These are phyloP conservation scores for Spermophilus dauricus DNA, from an alignment of 2,113 vertebrate genomes.

Conservation along the genomic window DNA sequence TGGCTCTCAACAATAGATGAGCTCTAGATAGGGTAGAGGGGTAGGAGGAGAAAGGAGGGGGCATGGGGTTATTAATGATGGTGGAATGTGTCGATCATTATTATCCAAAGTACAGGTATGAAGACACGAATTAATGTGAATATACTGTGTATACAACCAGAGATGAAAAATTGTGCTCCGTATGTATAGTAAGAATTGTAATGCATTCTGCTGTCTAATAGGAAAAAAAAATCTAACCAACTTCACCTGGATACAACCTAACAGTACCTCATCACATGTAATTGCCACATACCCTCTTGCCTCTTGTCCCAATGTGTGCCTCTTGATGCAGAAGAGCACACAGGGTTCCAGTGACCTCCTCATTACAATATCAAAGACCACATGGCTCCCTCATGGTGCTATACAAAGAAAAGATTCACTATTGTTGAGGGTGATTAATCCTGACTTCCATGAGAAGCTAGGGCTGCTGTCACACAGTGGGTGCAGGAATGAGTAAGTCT, in stretches of 20 bases:
- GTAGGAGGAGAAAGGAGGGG: too few species aligned
- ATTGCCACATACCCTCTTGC: neutral
- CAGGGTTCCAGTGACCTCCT: neutral
- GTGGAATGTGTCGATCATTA: too few species aligned
- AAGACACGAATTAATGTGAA: too few species aligned
- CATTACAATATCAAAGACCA: neutral
- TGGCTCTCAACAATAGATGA: too few species aligned
- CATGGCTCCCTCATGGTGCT: neutral
- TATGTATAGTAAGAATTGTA: too few species aligned
- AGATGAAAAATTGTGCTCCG: too few species aligned
- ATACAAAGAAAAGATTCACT: neutral
- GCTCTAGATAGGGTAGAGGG: too few species aligned
- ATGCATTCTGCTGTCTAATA: too few species aligned
- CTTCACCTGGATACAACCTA: neutral
- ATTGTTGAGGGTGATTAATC: neutral
- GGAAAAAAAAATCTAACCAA: neutral
- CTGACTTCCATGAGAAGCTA: neutral
- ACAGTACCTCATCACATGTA: neutral
- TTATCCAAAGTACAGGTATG: too few species aligned
- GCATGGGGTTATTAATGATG: too few species aligned
- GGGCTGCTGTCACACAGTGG: neutral
- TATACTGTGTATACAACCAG: too few species aligned
- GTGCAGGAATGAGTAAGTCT: neutral
- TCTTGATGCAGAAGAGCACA: neutral
- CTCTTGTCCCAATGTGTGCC: neutral